Evolutionary conservation across 2,797 vertebrate genomes (phyloP).

Genomic region (Dromococcyx pavoninus): DNA sequence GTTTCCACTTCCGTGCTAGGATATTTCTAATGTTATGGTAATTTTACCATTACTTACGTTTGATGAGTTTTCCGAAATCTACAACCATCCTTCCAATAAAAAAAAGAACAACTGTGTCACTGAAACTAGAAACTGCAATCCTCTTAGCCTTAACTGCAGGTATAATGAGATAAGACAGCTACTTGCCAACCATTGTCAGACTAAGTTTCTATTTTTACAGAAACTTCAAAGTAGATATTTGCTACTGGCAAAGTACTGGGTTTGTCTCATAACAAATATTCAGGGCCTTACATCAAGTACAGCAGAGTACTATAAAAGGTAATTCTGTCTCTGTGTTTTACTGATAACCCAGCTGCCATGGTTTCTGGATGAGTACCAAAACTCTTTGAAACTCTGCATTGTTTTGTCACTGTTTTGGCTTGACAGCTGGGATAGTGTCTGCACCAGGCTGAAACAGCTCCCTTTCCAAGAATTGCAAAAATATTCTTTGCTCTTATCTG

Average conservation of each 20-base stretch:
- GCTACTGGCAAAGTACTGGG: neutral
- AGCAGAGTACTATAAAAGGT: neutral
- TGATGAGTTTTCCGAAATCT: neutral
- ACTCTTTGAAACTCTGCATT: neutral
- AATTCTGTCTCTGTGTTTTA: neutral
- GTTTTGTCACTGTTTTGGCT: neutral
- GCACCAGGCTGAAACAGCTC: neutral
- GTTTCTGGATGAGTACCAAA: constrained; percentile 44
- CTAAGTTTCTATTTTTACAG: constrained; percentile 16
- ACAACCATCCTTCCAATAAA: neutral
- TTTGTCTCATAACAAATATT: neutral
- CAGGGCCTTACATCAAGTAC: neutral
- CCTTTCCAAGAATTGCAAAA: constrained; percentile 1
- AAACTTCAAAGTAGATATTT: constrained; percentile 40
- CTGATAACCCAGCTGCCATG: constrained; percentile 36
- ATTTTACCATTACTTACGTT: neutral
- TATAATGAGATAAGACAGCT: constrained; percentile 6
- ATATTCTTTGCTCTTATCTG: neutral
- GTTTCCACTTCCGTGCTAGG: neutral
- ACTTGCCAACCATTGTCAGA: neutral
- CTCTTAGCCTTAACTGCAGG: constrained; percentile 30
- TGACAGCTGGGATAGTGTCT: neutral
- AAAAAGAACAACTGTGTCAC: neutral
- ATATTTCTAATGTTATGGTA: neutral
- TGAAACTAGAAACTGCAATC: constrained; percentile 8